Evolutionary conservation across 1,140 invertebrate species (phyloP).

Genomic region (Magallana gigas): DNA sequence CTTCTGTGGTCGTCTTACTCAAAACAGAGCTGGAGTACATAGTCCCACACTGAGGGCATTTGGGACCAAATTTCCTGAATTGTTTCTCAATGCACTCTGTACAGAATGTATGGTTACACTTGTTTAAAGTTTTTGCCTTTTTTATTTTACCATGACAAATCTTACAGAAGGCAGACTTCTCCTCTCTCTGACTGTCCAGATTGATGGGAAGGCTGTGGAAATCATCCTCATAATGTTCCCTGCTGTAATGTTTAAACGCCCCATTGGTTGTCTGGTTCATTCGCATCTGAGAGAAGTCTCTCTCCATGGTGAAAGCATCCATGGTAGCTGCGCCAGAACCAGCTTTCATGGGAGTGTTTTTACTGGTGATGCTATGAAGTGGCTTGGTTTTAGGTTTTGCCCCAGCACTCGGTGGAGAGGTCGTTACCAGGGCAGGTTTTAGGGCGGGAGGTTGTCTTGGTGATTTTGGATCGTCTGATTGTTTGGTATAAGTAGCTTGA

Average conservation of each 20-base stretch:
- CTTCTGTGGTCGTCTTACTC: conserved; percentile 48
- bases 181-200: neutral
- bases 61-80: conserved; percentile 55
- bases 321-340: conserved; percentile 13
- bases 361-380: neutral
- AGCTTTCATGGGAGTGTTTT: conserved; percentile 22
- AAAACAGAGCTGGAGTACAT: conserved; percentile 57
- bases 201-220: conserved; percentile 43
- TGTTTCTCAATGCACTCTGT: conserved; percentile 59
- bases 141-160: conserved; percentile 59
- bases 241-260: conserved; percentile 1
- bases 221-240: conserved; percentile 39
- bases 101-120: conserved; percentile 61
- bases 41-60: conserved; percentile 65
- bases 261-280: neutral
- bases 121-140: conserved; percentile 59
- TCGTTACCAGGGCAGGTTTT: conserved; percentile 43
- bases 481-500: neutral
- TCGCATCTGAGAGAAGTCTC: neutral
- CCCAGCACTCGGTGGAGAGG: conserved; percentile 42
- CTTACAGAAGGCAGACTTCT: conserved; percentile 41
- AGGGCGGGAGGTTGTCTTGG: conserved; percentile 40
- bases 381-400: conserved; percentile 46
- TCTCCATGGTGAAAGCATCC: neutral
- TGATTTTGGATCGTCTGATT: conserved; percentile 17